These are phyloP conservation scores for Cerastoderma edule DNA, from an alignment of 2,888 invertebrate species.

Conservation along the genomic window DNA sequence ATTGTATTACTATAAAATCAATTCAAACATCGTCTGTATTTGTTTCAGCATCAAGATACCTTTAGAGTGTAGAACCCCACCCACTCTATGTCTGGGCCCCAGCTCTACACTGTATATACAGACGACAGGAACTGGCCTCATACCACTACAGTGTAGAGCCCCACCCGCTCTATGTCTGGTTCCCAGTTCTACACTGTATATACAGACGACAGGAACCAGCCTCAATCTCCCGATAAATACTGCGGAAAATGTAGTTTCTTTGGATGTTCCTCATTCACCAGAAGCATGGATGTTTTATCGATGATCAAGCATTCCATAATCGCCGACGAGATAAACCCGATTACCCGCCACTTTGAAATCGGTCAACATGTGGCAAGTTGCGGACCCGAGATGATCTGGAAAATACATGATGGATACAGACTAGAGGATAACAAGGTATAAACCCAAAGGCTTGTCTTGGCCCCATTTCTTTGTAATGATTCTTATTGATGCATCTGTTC, in stretches of 20 bases:
- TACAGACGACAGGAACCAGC: constrained; percentile 9
- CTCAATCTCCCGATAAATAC: constrained; percentile 15
- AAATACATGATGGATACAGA: constrained; percentile 94
- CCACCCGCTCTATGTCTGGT: constrained; percentile 25
- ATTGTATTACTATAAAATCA: too few species aligned
- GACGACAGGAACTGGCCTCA: constrained; percentile 8
- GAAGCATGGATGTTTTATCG: constrained; percentile 79
- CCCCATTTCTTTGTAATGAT: too few species aligned
- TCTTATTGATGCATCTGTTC: too few species aligned
- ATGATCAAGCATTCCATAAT: constrained; percentile 78
- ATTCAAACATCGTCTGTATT: too few species aligned
- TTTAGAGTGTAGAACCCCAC: too few species aligned
- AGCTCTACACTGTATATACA: constrained; percentile 17
- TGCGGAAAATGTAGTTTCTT: constrained; percentile 55
- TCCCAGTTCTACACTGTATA: constrained; percentile 15
- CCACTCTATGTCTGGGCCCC: constrained; percentile 22
- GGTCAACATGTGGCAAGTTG: constrained; percentile 91
- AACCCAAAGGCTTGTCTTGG: too few species aligned
- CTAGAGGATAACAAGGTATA: constrained; percentile 94
- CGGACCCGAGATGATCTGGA: constrained; percentile 96
- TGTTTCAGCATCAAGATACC: too few species aligned
- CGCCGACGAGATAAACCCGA: constrained; percentile 87
- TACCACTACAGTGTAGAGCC: too few species aligned
- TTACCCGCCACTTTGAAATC: constrained; percentile 93
- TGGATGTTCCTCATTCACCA: constrained; percentile 50